Percentiles rank a stretch among this genome's conserved stretches.
These are phyloP conservation scores for Microplitis demolitor DNA, from an alignment of 1,140 invertebrate genomes.

Conservation along the genomic window DNA sequence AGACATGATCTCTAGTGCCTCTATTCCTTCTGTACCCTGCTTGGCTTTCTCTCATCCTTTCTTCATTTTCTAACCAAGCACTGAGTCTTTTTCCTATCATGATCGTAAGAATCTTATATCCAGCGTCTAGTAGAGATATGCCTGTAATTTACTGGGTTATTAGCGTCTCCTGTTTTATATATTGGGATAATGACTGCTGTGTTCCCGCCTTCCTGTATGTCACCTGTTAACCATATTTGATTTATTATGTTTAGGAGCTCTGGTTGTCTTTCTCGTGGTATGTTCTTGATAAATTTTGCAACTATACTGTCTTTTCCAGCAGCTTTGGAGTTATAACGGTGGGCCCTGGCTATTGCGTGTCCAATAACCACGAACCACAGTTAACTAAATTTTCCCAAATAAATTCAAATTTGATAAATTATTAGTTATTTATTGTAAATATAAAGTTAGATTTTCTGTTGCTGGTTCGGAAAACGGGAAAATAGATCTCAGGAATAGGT, in stretches of 20 bases:
- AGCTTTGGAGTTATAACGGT: slow-evolving; percentile 41
- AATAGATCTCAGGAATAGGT: too few relatives aligned
- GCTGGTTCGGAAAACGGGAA: too few relatives aligned
- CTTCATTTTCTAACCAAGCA: not conserved
- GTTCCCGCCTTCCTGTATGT: not conserved
- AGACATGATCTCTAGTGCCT: slow-evolving; percentile 24
- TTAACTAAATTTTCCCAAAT: too few relatives aligned
- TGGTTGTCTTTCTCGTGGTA: slow-evolving; percentile 14
- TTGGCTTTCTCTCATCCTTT: slow-evolving; percentile 10
- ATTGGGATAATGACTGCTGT: slow-evolving; percentile 19
- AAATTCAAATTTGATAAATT: too few relatives aligned
- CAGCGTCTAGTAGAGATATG: slow-evolving; percentile 21
- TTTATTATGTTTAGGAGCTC: slow-evolving; percentile 1
- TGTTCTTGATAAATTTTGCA: slow-evolving; percentile 37
- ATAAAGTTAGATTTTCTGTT: too few relatives aligned
- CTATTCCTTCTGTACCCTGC: slow-evolving; percentile 18
- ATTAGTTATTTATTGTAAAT: too few relatives aligned
- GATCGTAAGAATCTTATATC: slow-evolving; percentile 28
- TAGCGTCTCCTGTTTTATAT: slow-evolving; percentile 23
- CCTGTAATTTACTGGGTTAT: slow-evolving; percentile 24
- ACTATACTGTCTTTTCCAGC: slow-evolving; percentile 38
- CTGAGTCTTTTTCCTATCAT: slow-evolving; percentile 28
- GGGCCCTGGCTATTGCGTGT: too few relatives aligned
- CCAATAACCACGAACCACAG: too few relatives aligned
- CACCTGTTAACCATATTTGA: not conserved